Conservation (phyloP, 1,140 invertebrate species). For the Vanessa tameamea region DNA sequence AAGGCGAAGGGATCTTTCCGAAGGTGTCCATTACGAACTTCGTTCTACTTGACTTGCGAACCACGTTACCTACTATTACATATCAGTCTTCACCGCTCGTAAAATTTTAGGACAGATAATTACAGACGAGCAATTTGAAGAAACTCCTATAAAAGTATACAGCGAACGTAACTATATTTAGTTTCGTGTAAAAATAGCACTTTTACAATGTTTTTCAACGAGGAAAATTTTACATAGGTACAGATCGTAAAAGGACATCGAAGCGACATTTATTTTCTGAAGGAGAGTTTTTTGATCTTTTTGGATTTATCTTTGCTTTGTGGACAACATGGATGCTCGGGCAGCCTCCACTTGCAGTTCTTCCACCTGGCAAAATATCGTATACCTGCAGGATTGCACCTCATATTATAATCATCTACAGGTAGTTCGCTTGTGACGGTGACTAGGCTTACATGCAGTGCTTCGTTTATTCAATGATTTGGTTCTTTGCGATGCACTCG, state of each 20-base stretch:
- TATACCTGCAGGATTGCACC: constrained; percentile 85
- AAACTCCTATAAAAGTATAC: constrained; percentile 64
- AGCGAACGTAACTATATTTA: constrained; percentile 57
- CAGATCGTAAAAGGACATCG: constrained; percentile 60
- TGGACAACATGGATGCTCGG: constrained; percentile 81
- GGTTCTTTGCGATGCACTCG: constrained; percentile 17
- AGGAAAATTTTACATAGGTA: constrained; percentile 74
- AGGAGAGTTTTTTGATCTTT: constrained; percentile 76
- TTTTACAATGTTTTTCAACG: constrained; percentile 70
- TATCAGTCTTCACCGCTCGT: constrained; percentile 79
- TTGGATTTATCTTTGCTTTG: constrained; percentile 80
- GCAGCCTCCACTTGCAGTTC: constrained; percentile 86
- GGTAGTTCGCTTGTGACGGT: constrained; percentile 63
- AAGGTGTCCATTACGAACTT: constrained; percentile 36
- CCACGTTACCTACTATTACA: constrained; percentile 67
- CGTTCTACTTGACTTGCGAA: constrained; percentile 64
- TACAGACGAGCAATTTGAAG: constrained; percentile 69
- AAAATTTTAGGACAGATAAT: constrained; percentile 68
- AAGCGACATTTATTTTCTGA: constrained; percentile 77
- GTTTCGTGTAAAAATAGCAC: constrained; percentile 77
- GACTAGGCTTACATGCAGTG: constrained; percentile 65
- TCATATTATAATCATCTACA: constrained; percentile 79
- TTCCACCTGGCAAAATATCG: constrained; percentile 89
- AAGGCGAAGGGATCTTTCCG: constrained; percentile 49
- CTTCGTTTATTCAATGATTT: constrained; percentile 36